Percentiles rank a stretch among this genome's conserved stretches.
Evolutionary conservation across 2,797 vertebrate species (phyloP).

Genomic region (Lutjanus campechanus): DNA sequence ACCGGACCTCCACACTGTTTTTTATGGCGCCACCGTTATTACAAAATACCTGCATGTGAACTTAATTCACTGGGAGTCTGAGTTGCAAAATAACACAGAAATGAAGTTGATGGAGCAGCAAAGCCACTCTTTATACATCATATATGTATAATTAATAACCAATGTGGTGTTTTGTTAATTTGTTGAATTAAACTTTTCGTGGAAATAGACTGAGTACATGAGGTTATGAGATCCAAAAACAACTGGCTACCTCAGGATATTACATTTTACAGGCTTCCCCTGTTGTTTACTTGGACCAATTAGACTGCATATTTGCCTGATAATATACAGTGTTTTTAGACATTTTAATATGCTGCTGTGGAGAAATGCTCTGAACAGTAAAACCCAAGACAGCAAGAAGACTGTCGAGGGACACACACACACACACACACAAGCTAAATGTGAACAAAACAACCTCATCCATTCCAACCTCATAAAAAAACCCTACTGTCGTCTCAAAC

Average conservation of each 20-base stretch:
- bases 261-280: not conserved
- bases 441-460: not conserved
- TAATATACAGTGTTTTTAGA: constrained; percentile 2
- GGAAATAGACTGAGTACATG: not conserved
- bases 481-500: not conserved
- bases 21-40: not conserved
- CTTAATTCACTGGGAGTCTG: not conserved
- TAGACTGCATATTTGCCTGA: not conserved
- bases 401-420: not conserved
- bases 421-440: not conserved
- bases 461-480: not conserved
- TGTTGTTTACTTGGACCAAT: constrained; percentile 31
- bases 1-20: too few relatives aligned
- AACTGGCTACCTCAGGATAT: constrained; percentile 1
- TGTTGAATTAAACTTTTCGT: constrained; percentile 17
- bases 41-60: not conserved
- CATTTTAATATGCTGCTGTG: not conserved
- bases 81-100: not conserved
- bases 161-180: constrained; percentile 4
- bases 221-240: not conserved
- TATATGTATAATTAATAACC: constrained; percentile 20
- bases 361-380: not conserved
- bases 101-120: not conserved
- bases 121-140: not conserved
- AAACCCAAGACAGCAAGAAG: not conserved